Conservation (phyloP, 2,888 invertebrate genomes). For the Arctia plantaginis region DNA sequence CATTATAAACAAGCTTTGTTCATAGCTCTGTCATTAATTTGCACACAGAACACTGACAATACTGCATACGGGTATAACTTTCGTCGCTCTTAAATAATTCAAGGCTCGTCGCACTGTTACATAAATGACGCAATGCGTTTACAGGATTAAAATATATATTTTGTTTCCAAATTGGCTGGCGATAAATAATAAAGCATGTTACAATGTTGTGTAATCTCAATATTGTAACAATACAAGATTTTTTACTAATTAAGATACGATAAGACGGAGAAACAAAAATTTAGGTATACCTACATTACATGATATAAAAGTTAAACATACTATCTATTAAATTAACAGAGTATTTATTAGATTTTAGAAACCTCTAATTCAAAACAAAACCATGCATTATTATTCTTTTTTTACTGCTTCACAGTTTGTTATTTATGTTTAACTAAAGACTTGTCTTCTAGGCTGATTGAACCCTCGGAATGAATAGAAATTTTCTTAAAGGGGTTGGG, state of each 20-base stretch:
- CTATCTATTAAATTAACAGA: neutral
- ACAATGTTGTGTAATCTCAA: constrained; percentile 25
- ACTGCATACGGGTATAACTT: constrained; percentile 26
- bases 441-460: too few relatives aligned
- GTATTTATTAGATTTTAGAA: neutral
- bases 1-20: constrained; percentile 24
- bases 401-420: too few relatives aligned
- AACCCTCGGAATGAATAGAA: too few relatives aligned
- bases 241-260: neutral
- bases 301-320: neutral
- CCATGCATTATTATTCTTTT: too few relatives aligned
- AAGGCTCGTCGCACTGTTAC: constrained; percentile 59
- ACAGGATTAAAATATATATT: constrained; percentile 42
- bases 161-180: constrained; percentile 52
- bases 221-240: neutral
- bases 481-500: too few relatives aligned
- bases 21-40: neutral
- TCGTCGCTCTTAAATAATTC: constrained; percentile 53
- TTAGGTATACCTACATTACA: neutral
- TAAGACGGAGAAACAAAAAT: neutral
- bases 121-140: constrained; percentile 65
- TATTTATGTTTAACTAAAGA: too few relatives aligned
- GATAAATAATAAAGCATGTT: constrained; percentile 36
- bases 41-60: neutral
- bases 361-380: neutral